Evolutionary conservation across 1,140 invertebrate genomes (phyloP).

Genomic region (Anastatus disparis): DNA sequence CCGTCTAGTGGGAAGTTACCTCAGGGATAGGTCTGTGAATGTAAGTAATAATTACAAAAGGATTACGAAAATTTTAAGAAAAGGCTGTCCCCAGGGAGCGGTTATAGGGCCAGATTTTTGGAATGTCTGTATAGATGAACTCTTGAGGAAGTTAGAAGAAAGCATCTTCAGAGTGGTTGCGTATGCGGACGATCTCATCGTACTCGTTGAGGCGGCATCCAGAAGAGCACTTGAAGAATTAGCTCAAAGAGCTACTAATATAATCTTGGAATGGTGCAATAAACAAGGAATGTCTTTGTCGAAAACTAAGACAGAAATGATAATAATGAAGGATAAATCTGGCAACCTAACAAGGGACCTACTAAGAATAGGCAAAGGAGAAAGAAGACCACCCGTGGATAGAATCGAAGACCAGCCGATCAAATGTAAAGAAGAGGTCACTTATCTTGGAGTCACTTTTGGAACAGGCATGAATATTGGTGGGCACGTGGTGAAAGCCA

Average conservation of each 20-base stretch:
- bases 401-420: too few relatives aligned
- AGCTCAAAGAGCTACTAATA: background rate
- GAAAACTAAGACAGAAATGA: background rate
- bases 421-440: background rate
- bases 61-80: background rate
- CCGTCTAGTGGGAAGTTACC: too few relatives aligned
- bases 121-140: background rate
- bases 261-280: background rate
- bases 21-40: too few relatives aligned
- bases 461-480: background rate
- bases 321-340: background rate
- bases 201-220: background rate
- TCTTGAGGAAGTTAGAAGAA: background rate
- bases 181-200: background rate
- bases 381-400: background rate
- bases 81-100: background rate
- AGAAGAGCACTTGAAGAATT: background rate
- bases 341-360: background rate
- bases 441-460: background rate
- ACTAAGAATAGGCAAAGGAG: background rate
- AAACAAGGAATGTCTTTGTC: background rate
- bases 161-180: too few relatives aligned
- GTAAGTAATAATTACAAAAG: background rate
- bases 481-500: background rate
- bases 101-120: background rate